Evolutionary conservation across 2,797 vertebrate genomes (phyloP).

Genomic region (Gadopsis marmoratus): DNA sequence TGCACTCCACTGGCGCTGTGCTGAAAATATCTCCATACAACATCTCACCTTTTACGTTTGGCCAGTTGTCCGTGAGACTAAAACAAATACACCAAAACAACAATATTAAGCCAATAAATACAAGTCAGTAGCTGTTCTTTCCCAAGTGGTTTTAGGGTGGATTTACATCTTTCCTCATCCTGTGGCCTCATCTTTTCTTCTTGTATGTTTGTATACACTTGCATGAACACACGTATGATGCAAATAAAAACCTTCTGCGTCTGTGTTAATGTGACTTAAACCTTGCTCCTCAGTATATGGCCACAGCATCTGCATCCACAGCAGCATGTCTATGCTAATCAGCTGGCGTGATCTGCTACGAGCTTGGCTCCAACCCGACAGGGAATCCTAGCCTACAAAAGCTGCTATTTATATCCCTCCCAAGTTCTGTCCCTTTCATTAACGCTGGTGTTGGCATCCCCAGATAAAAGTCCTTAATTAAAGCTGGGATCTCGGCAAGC

Average conservation of each 20-base stretch:
- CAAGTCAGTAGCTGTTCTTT: not conserved
- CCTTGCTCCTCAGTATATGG: not conserved
- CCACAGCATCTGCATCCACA: slow-evolving; percentile 56
- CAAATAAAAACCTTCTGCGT: slow-evolving; percentile 12
- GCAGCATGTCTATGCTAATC: slow-evolving; percentile 71
- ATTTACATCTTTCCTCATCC: slow-evolving; percentile 7
- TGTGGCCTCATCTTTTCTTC: not conserved
- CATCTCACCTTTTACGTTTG: not conserved
- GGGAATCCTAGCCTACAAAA: slow-evolving; percentile 80
- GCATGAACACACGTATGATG: not conserved
- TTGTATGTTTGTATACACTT: not conserved
- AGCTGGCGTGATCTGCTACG: slow-evolving; percentile 62
- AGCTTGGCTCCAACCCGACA: slow-evolving; percentile 67
- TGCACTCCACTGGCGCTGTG: not conserved
- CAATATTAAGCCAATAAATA: not conserved
- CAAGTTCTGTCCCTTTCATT: slow-evolving; percentile 69
- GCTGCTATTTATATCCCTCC: slow-evolving; percentile 79
- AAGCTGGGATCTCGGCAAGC: slow-evolving; percentile 58
- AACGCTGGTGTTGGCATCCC: slow-evolving; percentile 58
- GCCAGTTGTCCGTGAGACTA: not conserved
- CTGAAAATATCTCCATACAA: slow-evolving; percentile 8
- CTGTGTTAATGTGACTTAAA: not conserved
- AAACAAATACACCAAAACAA: not conserved
- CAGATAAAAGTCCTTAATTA: slow-evolving; percentile 75
- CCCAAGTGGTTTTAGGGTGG: not conserved